Evolutionary conservation across 2,113 vertebrate genomes (phyloP), one percentile per base, ranked within the genome.

Genomic region (Oryzias celebensis): DNA sequence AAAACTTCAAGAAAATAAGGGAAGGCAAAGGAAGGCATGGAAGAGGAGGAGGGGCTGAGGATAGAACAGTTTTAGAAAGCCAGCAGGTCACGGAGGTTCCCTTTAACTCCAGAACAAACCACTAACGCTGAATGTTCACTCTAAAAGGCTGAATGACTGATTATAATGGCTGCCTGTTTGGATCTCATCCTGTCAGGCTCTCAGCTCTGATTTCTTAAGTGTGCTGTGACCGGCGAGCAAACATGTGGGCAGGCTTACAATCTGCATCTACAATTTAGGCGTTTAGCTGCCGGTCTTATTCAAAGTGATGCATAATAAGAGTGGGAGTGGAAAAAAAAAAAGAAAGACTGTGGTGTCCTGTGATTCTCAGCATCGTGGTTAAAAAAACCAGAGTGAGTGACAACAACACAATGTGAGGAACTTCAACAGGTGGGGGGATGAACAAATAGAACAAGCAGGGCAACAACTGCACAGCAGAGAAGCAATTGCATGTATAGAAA

Each of bases 21-120:
- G 54, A 69, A 68, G 20, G 64, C 62, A 61, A 68, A n/a, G 58
- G 60, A 28, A 58, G 63, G 64, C 16, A 23, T 62, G 55, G 58
- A 46, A 60, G 54, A 77, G 58, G 61, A 46, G 55, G 68, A 55
- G 26, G 45, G 46, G 66, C 43, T 5, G 54, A 67, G 61, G 78
- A 73, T 79, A 77, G 80, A 28, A 81, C 70, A 78, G 63, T 46
- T 42, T 68, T 87, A 36, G 85, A 90, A 88, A 84, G 81, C 82
- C 85, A 82, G 83, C 81, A 85, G 88, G 88, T 90, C 88, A 88
- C 73, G 82, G 80, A 84, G 86, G 88, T 88, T 87, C 80, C 86
- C 82, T 87, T 88, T 90, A 88, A 88, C 86, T 84, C 82, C 82
- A 84, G 80, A 90, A 88, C 82, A 85, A 87, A 88, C 85, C 85